Evolutionary conservation across 2,888 invertebrate species (phyloP).

Genomic region (Leptopilina myrica): DNA sequence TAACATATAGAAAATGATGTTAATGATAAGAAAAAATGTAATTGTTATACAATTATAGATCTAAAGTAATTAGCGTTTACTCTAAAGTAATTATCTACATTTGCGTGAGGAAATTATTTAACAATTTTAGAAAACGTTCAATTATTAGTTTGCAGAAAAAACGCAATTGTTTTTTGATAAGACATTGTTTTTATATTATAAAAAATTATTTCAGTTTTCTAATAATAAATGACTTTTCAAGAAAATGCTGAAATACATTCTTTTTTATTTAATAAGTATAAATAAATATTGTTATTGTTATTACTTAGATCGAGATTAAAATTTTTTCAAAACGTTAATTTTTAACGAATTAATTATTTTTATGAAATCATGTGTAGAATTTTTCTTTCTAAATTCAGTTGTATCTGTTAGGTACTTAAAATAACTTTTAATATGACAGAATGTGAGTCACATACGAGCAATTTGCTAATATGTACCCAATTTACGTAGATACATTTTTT

Average conservation of each 20-base stretch:
- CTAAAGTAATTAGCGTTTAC: slow-evolving; percentile 13
- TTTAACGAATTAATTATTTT: too few relatives aligned
- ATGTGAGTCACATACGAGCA: not conserved
- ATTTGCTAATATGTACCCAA: slow-evolving; percentile 5
- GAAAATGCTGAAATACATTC: too few relatives aligned
- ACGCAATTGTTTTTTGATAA: not conserved
- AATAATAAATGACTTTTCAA: too few relatives aligned
- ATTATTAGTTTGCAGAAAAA: not conserved
- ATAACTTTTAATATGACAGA: not conserved
- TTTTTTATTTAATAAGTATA: too few relatives aligned
- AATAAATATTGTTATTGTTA: too few relatives aligned
- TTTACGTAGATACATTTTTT: slow-evolving; percentile 10
- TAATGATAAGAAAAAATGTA: not conserved
- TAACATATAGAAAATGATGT: not conserved
- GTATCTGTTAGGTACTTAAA: not conserved
- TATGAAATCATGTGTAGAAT: not conserved
- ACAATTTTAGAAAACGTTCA: not conserved
- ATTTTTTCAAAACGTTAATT: too few relatives aligned
- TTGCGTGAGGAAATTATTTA: slow-evolving; percentile 6
- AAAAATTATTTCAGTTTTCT: too few relatives aligned
- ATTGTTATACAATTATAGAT: not conserved
- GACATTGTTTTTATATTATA: too few relatives aligned
- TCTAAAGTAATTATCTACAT: slow-evolving; percentile 1
- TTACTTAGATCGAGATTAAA: too few relatives aligned
- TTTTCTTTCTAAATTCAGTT: too few relatives aligned